Evolutionary conservation across 2,888 invertebrate genomes (phyloP).

Genomic region (Thalpophila matura): DNA sequence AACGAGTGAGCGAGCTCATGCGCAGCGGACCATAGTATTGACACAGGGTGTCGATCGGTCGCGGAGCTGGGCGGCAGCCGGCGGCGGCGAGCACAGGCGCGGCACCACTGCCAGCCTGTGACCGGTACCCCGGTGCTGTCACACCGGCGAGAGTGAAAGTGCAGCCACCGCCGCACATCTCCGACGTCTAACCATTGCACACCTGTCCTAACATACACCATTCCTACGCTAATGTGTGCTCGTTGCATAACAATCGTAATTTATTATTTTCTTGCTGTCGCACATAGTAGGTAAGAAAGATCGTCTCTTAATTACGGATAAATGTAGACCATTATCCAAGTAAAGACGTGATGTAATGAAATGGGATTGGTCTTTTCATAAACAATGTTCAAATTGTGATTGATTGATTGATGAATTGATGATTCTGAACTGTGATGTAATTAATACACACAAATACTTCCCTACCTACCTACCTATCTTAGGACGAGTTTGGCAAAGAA

Average conservation of each 20-base stretch:
- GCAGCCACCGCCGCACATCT: slow-evolving; percentile 82
- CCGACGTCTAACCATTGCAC: slow-evolving; percentile 71
- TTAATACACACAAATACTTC: slow-evolving; percentile 36
- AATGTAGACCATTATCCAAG: slow-evolving; percentile 48
- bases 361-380: slow-evolving; percentile 20
- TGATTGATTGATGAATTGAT: slow-evolving; percentile 28
- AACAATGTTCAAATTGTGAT: slow-evolving; percentile 23
- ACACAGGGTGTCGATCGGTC: slow-evolving; percentile 77
- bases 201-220: slow-evolving; percentile 78
- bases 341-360: slow-evolving; percentile 36
- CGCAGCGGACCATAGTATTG: slow-evolving; percentile 80
- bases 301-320: slow-evolving; percentile 30
- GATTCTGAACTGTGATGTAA: slow-evolving; percentile 19
- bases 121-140: slow-evolving; percentile 69
- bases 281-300: slow-evolving; percentile 39
- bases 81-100: slow-evolving; percentile 83
- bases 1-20: slow-evolving; percentile 76
- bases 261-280: slow-evolving; percentile 60
- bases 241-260: slow-evolving; percentile 73
- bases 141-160: slow-evolving; percentile 88
- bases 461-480: too few species aligned
- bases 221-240: slow-evolving; percentile 70
- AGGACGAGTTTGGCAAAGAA: slow-evolving; percentile 47
- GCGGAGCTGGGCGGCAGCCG: slow-evolving; percentile 74
- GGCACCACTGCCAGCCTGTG: slow-evolving; percentile 81